Conservation (phyloP, 2,797 vertebrate species). For the Mormyrus proboscirostris region DNA sequence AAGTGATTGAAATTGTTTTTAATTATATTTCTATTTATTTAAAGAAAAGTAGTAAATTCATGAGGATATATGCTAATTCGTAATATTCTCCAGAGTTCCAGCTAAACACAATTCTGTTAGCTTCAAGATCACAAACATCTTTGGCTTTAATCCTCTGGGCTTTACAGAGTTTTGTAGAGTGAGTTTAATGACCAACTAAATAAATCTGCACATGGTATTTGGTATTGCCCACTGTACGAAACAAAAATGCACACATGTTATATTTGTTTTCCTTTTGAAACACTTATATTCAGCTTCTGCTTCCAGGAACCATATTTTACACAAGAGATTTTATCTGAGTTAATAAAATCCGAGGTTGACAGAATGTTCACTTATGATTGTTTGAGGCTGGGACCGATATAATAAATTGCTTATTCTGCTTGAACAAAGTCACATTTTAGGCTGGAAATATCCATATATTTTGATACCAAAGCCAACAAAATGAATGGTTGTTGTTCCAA, state of each 20-base stretch:
- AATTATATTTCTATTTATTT: neutral
- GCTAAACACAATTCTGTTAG: neutral
- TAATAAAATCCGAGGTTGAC: neutral
- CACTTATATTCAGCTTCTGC: neutral
- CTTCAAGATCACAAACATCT: neutral
- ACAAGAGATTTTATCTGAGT: neutral
- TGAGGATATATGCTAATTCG: neutral
- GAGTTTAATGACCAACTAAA: neutral
- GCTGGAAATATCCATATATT: neutral
- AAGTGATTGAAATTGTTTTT: neutral
- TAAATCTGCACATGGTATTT: neutral
- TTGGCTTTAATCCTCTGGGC: neutral
- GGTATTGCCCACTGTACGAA: neutral
- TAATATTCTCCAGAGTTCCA: neutral
- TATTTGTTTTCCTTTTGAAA: neutral
- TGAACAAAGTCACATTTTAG: neutral
- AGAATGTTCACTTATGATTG: neutral
- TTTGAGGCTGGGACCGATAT: neutral
- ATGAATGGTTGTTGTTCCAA: neutral
- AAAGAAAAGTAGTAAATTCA: neutral
- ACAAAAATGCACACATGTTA: neutral
- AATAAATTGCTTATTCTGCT: neutral
- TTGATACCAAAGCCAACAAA: neutral
- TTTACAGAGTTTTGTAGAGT: neutral
- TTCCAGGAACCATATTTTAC: neutral